Evolutionary conservation across 2,888 invertebrate species (phyloP).

Genomic region (Drosophila melanocephala): DNA sequence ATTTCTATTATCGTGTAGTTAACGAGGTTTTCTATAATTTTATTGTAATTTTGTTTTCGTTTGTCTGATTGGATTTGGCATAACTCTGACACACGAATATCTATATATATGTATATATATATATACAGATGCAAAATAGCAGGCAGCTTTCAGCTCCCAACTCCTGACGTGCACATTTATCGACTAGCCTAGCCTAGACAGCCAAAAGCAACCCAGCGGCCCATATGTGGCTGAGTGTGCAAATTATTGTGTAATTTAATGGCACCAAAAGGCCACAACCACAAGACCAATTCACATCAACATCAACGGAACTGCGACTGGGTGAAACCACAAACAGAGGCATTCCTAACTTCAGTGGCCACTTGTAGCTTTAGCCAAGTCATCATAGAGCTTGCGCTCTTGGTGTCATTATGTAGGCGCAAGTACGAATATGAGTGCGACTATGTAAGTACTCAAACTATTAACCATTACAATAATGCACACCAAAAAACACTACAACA

Average conservation of each 20-base stretch:
- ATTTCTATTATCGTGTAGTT: slow-evolving; percentile 28
- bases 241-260: slow-evolving; percentile 76
- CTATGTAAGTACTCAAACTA: slow-evolving; percentile 32
- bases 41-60: slow-evolving; percentile 30
- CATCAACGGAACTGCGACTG: slow-evolving; percentile 4
- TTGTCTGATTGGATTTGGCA: slow-evolving; percentile 40
- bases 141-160: neutral
- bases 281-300: slow-evolving; percentile 24
- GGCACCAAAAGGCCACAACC: slow-evolving; percentile 56
- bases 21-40: slow-evolving; percentile 29
- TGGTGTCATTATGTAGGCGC: slow-evolving; percentile 56
- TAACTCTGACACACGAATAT: slow-evolving; percentile 8
- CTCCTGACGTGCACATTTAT: slow-evolving; percentile 28
- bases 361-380: slow-evolving; percentile 70
- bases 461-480: slow-evolving; percentile 35
- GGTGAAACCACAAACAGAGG: slow-evolving; percentile 28
- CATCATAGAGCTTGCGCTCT: slow-evolving; percentile 53
- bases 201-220: slow-evolving; percentile 27
- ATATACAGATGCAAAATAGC: slow-evolving; percentile 13
- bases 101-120: slow-evolving; percentile 3
- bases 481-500: neutral
- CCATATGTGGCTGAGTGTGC: slow-evolving; percentile 57
- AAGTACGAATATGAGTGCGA: slow-evolving; percentile 25
- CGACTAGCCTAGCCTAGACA: slow-evolving; percentile 25
- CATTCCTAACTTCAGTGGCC: slow-evolving; percentile 58